Evolutionary conservation across 2,888 invertebrate species (phyloP), one percentile per base, ranked within the genome.

Genomic region (Ophion obscuratus): DNA sequence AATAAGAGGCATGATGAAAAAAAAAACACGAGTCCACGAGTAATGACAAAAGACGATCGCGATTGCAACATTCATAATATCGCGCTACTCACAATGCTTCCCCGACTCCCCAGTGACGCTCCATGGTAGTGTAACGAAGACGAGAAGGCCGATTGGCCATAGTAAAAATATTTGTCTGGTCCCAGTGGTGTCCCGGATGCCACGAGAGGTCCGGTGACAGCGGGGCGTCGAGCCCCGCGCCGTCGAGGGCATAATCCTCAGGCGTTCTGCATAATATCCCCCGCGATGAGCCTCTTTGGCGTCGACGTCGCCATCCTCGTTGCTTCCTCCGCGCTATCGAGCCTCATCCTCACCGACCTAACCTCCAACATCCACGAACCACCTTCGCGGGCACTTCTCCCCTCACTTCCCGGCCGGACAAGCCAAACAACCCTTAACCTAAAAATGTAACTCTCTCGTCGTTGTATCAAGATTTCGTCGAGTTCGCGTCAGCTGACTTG

Each of bases 81-180:
- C 6, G 53, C 17, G 61, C 9, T 73, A 93, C 93, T 93, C 84
- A 93, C 93, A 92, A 85, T 92, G 89, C 80, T 92, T 92, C 88
- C 88, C 92, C 88, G 90, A 90, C 84, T 93, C 93, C 17, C 88
- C 91, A 81, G 80, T 83, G 88, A 89, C 90, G 87, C 83, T 87
- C 79, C 86, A 84, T 73, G 91, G 89, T 77, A 91, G 87, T 73
- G 85, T 71, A 31, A 87, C 88, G 76, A 89, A n/a, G 64, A 87
- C 68, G 61, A 89, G 75, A 75, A 83, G 70, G 67, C 70, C 68
- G 57, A 83, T 77, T n/a, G 81, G 53, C 68, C 27, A 81, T 14
- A 83, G 68, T 59, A 86, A 10, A 75, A 44, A 75, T 66, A 70
- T 83, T 74, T 64, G 67, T 47, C 64, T 74, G 31, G 73, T 78